Base-by-base conservation (phyloP, 2,888 invertebrate species). In the Silvanus unidentatus region DNA sequence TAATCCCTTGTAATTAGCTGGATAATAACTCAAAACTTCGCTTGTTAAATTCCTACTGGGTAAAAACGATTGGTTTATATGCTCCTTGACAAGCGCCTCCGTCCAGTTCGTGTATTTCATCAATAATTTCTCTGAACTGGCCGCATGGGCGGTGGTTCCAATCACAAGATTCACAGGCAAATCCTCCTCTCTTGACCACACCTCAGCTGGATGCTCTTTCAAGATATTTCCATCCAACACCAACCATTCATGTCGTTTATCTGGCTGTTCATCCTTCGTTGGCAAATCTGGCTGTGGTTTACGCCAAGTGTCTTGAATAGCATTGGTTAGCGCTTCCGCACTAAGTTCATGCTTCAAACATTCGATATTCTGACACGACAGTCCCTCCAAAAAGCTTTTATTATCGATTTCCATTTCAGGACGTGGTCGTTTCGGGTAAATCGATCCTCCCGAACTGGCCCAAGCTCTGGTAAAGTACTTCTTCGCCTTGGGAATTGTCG, bases 361-460 rank as follows among this genome's bases (percentile, higher is more conserved):
- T 1, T 73, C 72, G 0, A 77, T 77, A 58, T 84, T 74, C 15
- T 49, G 36, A 44, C 72, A 72, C 15, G 62, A 59, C 12, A 77
- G 62, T 1, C 71, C 68, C 40, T 75, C 74, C 54, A 87, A 75
- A 59, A 84, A 84, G 29, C 73, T 74, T 39, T 78, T 73, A 55
- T 83, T 85, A 16, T 74, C 72, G 40, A 74, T 73, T 63, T 86
- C 82, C 0, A 81, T 77, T 46, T 80, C 77, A 1, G 71, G 68
- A 4, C 86, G 68, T 0, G 79, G 68, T 45, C 79, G 79, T 1
- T 82, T 82, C 0, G 88, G 88, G 58, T 82, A 85, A 36, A 85
- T 77, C 0, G 85, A 82, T 1, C 87, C 82, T 0, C 87, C 79
- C 1, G 88, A 88, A 0, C 89, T 82, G 1, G 88, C 78, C 91